Evolutionary conservation across 2,888 invertebrate species (phyloP).

Genomic region (Drosophila emarginata): DNA sequence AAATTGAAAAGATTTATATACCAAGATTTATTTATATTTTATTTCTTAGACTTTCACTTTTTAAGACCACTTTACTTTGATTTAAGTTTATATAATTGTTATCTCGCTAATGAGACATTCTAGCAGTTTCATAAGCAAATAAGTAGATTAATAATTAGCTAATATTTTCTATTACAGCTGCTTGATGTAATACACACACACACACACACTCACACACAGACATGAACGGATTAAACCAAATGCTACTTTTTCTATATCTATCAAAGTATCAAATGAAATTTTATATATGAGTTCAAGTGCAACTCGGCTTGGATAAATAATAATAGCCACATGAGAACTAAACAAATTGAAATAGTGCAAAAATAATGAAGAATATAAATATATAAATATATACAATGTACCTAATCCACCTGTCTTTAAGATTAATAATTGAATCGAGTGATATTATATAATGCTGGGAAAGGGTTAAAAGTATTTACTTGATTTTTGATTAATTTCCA

Average conservation of each 20-base stretch:
- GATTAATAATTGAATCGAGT: neutral
- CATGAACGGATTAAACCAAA: neutral
- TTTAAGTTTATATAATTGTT: neutral
- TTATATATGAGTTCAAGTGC: constrained; percentile 55
- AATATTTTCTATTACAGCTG: neutral
- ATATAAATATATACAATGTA: too few relatives aligned
- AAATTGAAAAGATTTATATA: too few relatives aligned
- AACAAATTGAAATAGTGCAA: neutral
- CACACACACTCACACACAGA: constrained; percentile 9
- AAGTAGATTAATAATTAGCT: neutral
- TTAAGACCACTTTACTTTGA: neutral
- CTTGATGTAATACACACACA: neutral
- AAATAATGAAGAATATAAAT: neutral
- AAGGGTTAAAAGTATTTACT: neutral
- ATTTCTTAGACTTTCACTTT: neutral
- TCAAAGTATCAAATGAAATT: constrained; percentile 40
- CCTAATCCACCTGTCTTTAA: neutral
- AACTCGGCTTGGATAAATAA: constrained; percentile 24
- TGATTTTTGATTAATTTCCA: constrained; percentile 10
- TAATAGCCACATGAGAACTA: constrained; percentile 17
- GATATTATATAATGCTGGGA: neutral
- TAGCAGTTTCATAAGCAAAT: neutral
- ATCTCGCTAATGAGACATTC: neutral
- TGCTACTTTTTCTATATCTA: constrained; percentile 5
- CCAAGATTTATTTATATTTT: too few relatives aligned